Evolutionary conservation across 2,113 vertebrate species (phyloP).

Genomic region (Atrichornis clamosus): DNA sequence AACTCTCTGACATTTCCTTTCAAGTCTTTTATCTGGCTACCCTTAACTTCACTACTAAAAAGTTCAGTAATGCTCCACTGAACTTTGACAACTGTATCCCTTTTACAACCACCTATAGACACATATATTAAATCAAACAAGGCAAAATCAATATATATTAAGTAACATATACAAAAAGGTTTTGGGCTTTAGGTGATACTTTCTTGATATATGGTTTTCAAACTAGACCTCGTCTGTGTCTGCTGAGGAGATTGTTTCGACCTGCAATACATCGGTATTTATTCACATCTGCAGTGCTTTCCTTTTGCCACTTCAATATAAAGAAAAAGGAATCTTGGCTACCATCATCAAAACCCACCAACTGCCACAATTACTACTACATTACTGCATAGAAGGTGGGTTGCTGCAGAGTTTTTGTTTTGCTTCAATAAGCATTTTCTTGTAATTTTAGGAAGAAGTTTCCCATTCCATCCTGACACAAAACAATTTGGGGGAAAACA

Average conservation of each 20-base stretch:
- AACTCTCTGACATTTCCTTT: not conserved
- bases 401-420: not conserved
- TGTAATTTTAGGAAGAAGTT: not conserved
- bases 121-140: not conserved
- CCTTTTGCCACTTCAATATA: not conserved
- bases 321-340: not conserved
- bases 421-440: not conserved
- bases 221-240: not conserved
- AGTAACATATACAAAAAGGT: not conserved
- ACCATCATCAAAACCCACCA: not conserved
- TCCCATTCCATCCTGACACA: not conserved
- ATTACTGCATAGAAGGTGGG: not conserved
- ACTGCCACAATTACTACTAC: not conserved
- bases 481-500: not conserved
- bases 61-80: not conserved
- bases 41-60: not conserved
- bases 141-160: not conserved
- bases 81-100: not conserved
- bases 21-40: not conserved
- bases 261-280: not conserved
- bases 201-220: not conserved
- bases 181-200: not conserved
- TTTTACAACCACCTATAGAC: not conserved
- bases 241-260: not conserved
- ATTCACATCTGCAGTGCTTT: not conserved